A percentile compares a stretch with the other conserved stretches of the same genome.
Evolutionary conservation across 2,113 vertebrate genomes (phyloP).

Genomic region (Phalacrocorax brasilianus): DNA sequence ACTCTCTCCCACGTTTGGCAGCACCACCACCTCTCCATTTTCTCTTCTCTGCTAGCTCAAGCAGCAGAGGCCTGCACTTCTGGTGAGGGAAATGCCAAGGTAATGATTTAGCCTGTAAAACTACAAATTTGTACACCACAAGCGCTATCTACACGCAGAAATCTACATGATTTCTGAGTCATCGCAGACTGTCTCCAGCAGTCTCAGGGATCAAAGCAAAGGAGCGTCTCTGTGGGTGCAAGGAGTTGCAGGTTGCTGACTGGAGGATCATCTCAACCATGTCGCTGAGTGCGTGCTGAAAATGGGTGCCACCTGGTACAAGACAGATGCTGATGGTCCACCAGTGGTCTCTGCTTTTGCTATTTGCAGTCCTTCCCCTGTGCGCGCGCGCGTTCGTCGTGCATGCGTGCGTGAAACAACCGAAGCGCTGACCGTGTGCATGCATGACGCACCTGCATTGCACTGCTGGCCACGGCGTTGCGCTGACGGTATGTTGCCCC

Average conservation of each 20-base stretch:
- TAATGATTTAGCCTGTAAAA: not conserved
- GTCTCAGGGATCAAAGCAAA: not conserved
- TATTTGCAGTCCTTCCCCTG: not conserved
- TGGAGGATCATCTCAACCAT: no score
- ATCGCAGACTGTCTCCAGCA: not conserved
- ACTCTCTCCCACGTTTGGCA: not conserved
- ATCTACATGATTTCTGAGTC: not conserved
- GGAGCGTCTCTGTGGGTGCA: not conserved
- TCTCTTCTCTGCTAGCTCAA: not conserved
- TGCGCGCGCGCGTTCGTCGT: accelerated
- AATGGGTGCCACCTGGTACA: not conserved
- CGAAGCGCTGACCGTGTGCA: accelerated
- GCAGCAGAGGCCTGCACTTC: not conserved
- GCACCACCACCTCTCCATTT: not conserved
- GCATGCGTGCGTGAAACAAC: not conserved
- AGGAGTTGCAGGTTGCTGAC: not conserved
- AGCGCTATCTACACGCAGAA: not conserved
- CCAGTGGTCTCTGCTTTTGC: not conserved
- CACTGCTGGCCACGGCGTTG: accelerated
- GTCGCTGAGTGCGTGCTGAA: not conserved
- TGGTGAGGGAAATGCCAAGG: not conserved
- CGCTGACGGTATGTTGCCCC: not conserved
- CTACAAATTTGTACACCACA: not conserved
- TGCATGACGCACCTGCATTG: accelerated
- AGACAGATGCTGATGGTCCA: not conserved